Evolutionary conservation across 2,888 invertebrate species (phyloP).

Genomic region (Oscheius sp.): DNA sequence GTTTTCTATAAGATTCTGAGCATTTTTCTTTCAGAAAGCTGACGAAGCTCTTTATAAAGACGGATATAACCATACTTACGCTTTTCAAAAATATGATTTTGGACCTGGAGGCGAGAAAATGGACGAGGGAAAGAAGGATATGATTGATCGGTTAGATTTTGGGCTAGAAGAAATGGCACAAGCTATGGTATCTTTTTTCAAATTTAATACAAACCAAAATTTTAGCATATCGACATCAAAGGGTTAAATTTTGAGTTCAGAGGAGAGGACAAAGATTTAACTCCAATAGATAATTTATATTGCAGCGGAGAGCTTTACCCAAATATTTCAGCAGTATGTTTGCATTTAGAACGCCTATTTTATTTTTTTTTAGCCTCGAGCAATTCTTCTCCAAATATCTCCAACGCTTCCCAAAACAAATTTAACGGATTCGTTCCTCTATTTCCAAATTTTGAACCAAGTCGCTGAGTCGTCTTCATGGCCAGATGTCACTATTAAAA

Average conservation of each 20-base stretch:
- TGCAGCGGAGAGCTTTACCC: constrained; percentile 1
- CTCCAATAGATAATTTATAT: neutral
- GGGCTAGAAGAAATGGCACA: neutral
- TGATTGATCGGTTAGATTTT: neutral
- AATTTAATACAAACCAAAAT: neutral
- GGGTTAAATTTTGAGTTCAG: too few relatives aligned
- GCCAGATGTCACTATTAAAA: neutral
- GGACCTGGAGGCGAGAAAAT: neutral
- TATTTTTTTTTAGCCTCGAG: constrained; percentile 4
- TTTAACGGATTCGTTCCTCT: neutral
- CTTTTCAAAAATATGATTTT: too few relatives aligned
- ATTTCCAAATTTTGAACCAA: constrained; percentile 9
- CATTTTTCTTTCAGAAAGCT: too few relatives aligned
- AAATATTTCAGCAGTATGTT: neutral
- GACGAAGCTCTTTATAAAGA: neutral
- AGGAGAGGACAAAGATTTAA: too few relatives aligned
- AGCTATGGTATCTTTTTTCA: neutral
- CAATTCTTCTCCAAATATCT: constrained; percentile 2
- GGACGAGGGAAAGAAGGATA: neutral
- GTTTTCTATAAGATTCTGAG: too few relatives aligned
- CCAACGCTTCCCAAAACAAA: neutral
- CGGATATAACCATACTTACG: neutral
- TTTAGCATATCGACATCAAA: constrained; percentile 3
- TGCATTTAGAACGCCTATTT: neutral
- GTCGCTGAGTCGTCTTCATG: neutral